These are phyloP conservation scores for Xyliphius kryptos DNA, from an alignment of 2,113 vertebrate genomes.

Conservation along the genomic window DNA sequence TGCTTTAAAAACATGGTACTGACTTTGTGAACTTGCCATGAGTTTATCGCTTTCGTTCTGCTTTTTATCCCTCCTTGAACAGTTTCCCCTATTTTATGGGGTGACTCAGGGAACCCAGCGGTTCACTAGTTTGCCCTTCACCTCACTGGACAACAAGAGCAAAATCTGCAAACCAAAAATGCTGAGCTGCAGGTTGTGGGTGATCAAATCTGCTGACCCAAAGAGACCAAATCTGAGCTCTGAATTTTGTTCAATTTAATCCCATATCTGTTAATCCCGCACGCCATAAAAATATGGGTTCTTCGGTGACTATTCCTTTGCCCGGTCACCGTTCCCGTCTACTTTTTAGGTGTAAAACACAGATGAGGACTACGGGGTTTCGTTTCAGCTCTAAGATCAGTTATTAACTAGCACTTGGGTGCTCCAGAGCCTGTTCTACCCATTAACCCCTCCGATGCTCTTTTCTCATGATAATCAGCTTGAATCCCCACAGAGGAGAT, in stretches of 20 bases:
- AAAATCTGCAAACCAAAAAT: too few species aligned
- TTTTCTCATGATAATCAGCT: conserved; percentile 76
- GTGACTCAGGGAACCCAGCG: conserved; percentile 26
- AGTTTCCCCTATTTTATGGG: conserved; percentile 26
- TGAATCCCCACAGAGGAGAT: conserved; percentile 57
- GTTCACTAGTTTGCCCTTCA: conserved; percentile 28
- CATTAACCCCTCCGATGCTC: conserved; percentile 69
- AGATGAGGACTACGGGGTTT: conserved; percentile 60
- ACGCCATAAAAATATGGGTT: too few species aligned
- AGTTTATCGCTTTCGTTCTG: conserved; percentile 30
- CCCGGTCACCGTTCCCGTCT: neutral
- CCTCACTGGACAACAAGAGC: too few species aligned
- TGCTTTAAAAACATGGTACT: conserved; percentile 26
- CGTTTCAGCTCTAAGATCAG: conserved; percentile 56
- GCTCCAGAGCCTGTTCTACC: conserved; percentile 58
- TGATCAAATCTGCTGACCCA: too few species aligned
- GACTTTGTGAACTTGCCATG: conserved; percentile 36
- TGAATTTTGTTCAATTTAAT: too few species aligned
- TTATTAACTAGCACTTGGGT: conserved; percentile 65
- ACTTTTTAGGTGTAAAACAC: conserved; percentile 47
- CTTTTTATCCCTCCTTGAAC: conserved; percentile 25
- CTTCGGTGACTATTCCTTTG: neutral
- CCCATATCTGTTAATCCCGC: too few species aligned
- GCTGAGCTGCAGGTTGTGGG: too few species aligned
- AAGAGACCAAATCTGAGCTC: too few species aligned